Percentiles rank a stretch among this genome's conserved stretches.
Evolutionary conservation across 2,113 vertebrate species (phyloP).

Genomic region (Sceloporus tristichus): DNA sequence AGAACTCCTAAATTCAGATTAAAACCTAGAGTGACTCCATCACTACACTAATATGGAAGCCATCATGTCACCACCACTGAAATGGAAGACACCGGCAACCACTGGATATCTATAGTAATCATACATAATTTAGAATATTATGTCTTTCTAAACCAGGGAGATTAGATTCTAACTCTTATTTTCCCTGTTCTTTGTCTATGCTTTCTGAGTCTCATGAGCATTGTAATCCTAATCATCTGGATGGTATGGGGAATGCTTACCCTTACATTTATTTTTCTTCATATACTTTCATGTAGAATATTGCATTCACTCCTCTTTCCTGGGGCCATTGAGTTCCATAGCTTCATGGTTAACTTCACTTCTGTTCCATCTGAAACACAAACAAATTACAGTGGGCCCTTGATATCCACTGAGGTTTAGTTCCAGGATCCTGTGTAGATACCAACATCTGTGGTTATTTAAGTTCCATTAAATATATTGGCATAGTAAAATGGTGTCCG

Average conservation of each 20-base stretch:
- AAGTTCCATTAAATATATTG: too few relatives aligned
- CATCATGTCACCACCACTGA: too few relatives aligned
- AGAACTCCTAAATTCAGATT: too few relatives aligned
- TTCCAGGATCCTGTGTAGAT: too few relatives aligned
- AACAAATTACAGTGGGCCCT: background rate
- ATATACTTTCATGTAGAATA: accelerated
- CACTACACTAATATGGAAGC: too few relatives aligned
- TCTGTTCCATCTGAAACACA: background rate
- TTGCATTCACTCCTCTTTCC: accelerated
- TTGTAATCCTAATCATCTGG: background rate
- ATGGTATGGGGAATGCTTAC: accelerated
- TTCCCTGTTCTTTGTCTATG: background rate
- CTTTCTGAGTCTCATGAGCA: background rate
- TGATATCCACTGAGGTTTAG: too few relatives aligned
- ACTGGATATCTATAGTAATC: background rate
- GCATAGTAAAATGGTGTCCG: too few relatives aligned
- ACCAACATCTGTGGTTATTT: too few relatives aligned
- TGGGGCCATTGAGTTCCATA: background rate
- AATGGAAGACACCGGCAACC: too few relatives aligned
- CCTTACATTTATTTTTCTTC: too few relatives aligned
- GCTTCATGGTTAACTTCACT: background rate
- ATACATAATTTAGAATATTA: accelerated
- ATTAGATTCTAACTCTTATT: background rate
- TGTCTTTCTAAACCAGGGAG: background rate
- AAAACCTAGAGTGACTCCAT: too few relatives aligned